Conservation (phyloP, 1,140 invertebrate genomes). For the Brachionus asplanchnoidis region DNA sequence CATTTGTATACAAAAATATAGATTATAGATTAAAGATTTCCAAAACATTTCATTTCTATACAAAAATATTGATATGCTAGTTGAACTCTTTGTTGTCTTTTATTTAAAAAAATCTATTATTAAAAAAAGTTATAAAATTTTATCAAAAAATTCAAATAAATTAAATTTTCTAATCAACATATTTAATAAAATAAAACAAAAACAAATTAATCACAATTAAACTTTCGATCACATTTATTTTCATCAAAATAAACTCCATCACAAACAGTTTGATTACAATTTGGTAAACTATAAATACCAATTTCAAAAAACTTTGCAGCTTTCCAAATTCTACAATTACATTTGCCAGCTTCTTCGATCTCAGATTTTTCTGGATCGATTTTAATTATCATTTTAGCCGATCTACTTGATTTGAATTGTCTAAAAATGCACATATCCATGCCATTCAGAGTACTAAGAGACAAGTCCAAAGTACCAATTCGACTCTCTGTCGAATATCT, state of each 20-base stretch:
- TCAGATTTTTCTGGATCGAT: neutral
- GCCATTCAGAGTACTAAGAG: neutral
- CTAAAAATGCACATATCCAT: neutral
- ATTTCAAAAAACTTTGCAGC: neutral
- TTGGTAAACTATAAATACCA: neutral
- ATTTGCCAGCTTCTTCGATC: neutral
- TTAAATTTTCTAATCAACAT: neutral
- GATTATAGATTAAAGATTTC: no score
- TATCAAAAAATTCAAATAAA: no score
- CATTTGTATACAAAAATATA: no score
- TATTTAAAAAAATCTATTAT: no score
- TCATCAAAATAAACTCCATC: neutral
- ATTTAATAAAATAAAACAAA: neutral
- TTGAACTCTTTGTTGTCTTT: no score
- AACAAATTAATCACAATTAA: neutral
- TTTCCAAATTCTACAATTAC: neutral
- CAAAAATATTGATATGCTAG: no score
- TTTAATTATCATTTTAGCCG: neutral
- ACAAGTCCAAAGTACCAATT: neutral
- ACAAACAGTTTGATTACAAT: neutral
- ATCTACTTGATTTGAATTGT: neutral
- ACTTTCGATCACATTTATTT: neutral
- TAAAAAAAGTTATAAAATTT: no score
- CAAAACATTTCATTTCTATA: no score
- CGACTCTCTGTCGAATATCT: neutral